Conservation (phyloP, 37 sponge, comb jelly and placozoan genomes). For the Spongia lamella region DNA sequence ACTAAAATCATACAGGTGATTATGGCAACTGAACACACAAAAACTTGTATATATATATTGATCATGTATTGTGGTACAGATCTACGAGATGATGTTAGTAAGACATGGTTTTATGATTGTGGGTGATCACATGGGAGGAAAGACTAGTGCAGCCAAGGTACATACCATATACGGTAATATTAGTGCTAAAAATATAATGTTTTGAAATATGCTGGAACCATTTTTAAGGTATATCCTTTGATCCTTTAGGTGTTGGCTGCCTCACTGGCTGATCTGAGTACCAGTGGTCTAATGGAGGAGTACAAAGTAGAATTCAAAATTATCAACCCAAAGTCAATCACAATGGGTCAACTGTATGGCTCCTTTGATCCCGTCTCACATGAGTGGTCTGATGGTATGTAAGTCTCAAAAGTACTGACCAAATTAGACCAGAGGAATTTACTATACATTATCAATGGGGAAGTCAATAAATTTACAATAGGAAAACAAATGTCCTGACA, state of each 20-base stretch:
- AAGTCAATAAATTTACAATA: too few relatives aligned
- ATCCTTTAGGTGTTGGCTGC: conserved; percentile 55
- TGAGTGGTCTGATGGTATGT: conserved; percentile 95
- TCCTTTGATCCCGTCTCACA: conserved; percentile 96
- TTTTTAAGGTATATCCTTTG: too few relatives aligned
- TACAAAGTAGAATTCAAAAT: conserved; percentile 75
- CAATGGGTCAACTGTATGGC: conserved; percentile 95
- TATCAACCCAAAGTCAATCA: conserved; percentile 95
- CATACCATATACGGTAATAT: too few relatives aligned
- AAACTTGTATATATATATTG: not conserved
- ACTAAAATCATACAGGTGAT: conserved; percentile 91
- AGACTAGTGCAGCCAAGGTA: conserved; percentile 91
- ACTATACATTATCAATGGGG: too few relatives aligned
- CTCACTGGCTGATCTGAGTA: conserved; percentile 83
- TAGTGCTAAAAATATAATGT: too few relatives aligned
- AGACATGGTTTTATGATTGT: conserved; percentile 99
- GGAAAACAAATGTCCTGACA: too few relatives aligned
- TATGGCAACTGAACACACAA: not conserved
- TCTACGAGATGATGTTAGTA: conserved; percentile 99
- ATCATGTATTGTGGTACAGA: conserved; percentile 42
- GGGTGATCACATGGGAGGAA: conserved; percentile 95
- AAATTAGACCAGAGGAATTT: too few relatives aligned
- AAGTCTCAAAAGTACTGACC: too few relatives aligned
- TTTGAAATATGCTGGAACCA: too few relatives aligned
- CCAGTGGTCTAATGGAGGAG: conserved; percentile 91